Evolutionary conservation across 2,888 invertebrate genomes (phyloP).

Genomic region (Sesia apiformis): DNA sequence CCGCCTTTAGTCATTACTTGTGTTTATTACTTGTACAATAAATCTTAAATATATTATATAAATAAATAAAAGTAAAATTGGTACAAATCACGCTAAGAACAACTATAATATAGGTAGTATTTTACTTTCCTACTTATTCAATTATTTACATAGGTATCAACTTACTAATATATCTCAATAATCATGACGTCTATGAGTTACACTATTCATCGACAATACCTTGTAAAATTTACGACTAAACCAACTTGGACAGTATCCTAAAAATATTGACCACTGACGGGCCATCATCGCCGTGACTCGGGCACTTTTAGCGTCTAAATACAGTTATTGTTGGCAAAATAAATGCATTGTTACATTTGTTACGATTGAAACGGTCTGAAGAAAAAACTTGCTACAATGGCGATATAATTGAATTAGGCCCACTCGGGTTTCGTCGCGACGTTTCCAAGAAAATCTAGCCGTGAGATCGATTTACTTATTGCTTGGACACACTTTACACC

Average conservation of each 20-base stretch:
- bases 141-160: no score
- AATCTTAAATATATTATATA: no score
- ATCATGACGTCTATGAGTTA: no score
- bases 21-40: no score
- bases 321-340: constrained; percentile 72
- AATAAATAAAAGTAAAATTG: no score
- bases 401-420: constrained; percentile 62
- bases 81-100: no score
- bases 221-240: no score
- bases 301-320: constrained; percentile 27
- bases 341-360: constrained; percentile 45
- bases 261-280: constrained; percentile 31
- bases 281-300: constrained; percentile 20
- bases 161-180: no score
- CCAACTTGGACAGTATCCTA: constrained; percentile 6
- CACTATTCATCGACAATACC: no score
- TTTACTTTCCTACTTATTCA: no score
- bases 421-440: constrained; percentile 17
- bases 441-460: constrained; percentile 1
- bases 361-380: constrained; percentile 31
- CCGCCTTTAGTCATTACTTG: no score
- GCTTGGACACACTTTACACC: constrained; percentile 5
- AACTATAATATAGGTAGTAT: no score
- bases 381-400: constrained; percentile 58
- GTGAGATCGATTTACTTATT: background rate